Percentiles rank a stretch among this genome's conserved stretches.
Conservation (phyloP, 2,888 invertebrate species). For the Sphaeridia pumilis region DNA sequence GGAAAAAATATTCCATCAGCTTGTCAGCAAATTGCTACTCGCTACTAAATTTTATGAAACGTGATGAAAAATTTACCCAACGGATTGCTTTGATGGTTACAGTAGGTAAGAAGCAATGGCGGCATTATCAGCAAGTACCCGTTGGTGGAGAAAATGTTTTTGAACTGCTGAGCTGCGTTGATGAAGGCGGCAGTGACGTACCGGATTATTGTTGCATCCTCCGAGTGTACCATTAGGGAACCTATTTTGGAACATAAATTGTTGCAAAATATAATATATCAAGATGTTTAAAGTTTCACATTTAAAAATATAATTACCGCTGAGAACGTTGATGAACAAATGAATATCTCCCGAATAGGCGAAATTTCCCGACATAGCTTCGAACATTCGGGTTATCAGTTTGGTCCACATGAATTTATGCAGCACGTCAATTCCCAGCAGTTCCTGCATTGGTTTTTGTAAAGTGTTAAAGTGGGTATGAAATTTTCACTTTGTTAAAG, state of each 20-base stretch:
- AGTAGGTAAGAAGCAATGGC: conserved; percentile 88
- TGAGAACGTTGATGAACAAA: conserved; percentile 91
- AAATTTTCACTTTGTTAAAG: conserved; percentile 1
- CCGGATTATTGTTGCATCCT: conserved; percentile 87
- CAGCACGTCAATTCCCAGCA: conserved; percentile 83
- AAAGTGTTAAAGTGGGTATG: conserved; percentile 4
- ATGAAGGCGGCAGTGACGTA: conserved; percentile 95
- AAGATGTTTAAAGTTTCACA: too few relatives aligned
- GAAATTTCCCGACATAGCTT: conserved; percentile 95
- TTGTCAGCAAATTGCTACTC: neutral
- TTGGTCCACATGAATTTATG: conserved; percentile 99
- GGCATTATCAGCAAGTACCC: conserved; percentile 98
- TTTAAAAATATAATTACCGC: conserved; percentile 56
- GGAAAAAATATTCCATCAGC: neutral
- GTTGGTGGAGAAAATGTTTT: conserved; percentile 95
- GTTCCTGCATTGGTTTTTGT: conserved; percentile 50
- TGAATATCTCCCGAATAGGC: conserved; percentile 95
- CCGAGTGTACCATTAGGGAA: conserved; percentile 88
- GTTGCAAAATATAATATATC: too few relatives aligned
- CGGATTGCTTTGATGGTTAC: conserved; percentile 91
- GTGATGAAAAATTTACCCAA: conserved; percentile 18
- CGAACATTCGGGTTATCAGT: conserved; percentile 89
- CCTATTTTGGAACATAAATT: too few relatives aligned
- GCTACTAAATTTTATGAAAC: neutral
- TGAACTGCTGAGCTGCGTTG: conserved; percentile 95